Conservation (phyloP, 2,888 invertebrate species). For the Matsumyia berberina region DNA sequence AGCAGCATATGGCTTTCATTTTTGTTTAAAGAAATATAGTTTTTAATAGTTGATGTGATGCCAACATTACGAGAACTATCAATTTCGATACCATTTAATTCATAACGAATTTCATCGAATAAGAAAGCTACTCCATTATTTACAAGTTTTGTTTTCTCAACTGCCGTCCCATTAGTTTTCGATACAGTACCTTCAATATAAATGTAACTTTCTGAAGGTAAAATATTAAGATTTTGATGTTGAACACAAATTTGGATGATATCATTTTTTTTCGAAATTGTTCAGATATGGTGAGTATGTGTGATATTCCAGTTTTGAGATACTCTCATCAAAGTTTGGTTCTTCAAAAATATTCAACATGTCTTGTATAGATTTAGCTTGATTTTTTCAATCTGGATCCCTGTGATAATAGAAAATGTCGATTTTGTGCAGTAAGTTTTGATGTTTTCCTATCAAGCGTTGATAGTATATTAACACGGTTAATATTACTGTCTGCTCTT, state of each 20-base stretch:
- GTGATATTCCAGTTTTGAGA: conserved; percentile 74
- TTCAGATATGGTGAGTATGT: conserved; percentile 37
- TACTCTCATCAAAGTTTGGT: conserved; percentile 67
- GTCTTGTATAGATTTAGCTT: conserved; percentile 24
- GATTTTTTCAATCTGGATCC: conserved; percentile 59
- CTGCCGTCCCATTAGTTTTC: conserved; percentile 62
- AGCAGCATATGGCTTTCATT: no score
- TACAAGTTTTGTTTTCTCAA: conserved; percentile 60
- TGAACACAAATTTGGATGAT: conserved; percentile 78
- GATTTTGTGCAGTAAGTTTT: conserved; percentile 32
- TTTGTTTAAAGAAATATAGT: no score
- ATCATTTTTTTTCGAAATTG: conserved; percentile 78
- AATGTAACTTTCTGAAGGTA: conserved; percentile 10
- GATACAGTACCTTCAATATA: conserved; percentile 72
- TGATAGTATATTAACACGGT: conserved; percentile 51
- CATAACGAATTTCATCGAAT: no score
- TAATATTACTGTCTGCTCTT: not conserved
- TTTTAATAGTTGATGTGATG: no score
- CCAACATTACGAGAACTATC: no score
- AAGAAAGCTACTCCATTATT: conserved; percentile 77
- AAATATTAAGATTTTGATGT: not conserved
- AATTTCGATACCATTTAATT: no score
- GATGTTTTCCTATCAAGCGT: conserved; percentile 1
- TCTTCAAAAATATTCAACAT: conserved; percentile 66
- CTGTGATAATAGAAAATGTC: conserved; percentile 56